Base-by-base conservation (phyloP, 64 coral and sea anemone species). In the Acropora tenuis region DNA sequence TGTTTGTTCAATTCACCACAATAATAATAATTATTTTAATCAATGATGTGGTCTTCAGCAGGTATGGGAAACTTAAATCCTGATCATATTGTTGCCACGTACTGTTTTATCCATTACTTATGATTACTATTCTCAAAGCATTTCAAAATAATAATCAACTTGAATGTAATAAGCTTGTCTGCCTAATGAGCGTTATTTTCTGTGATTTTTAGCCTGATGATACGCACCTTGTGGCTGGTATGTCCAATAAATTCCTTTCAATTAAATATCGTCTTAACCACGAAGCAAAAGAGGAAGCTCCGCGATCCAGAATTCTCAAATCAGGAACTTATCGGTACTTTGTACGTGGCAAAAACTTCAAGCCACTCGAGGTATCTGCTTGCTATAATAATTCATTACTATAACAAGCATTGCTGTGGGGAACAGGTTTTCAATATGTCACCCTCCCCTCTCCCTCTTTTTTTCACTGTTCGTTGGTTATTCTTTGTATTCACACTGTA, bases 221-320 rank as follows among this genome's bases (percentile, higher is more conserved):
- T 53, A 91, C 91, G 48, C 97, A 98, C 44, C 18, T 98, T 44
- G 97, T 98, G 10, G 94, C 89, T 69, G 97, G 97, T 43, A 98
- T 98, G 97, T 83, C 97, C 68, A 94, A 98, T 91, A 94, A 94
- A 60, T 74, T 95, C n/a, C 69, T 98, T 5, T 98, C 97, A 3
- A 93, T 98, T 48, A 98, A 98, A 12, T 80, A 98, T 79, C 85
- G 93, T 16, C 20, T 72, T 48, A 55, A 44, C 58, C 89, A 66
- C 78, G 20, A 41, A 6, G 19, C 60, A 18, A 1, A 63, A 9
- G 53, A 44, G 67, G 50, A 73, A 12, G 76, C 40, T 41, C 74
- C 87, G 69, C 43, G 66, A 63, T 43, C 61, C 9, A 57, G 47
- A 18, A 87, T 90, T 55, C 93, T 88, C 4, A 88, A 59, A 73